phyloP scores from a whole-genome alignment of 1,140 invertebrate species.

The Caenorhabditis briggsae region DNA sequence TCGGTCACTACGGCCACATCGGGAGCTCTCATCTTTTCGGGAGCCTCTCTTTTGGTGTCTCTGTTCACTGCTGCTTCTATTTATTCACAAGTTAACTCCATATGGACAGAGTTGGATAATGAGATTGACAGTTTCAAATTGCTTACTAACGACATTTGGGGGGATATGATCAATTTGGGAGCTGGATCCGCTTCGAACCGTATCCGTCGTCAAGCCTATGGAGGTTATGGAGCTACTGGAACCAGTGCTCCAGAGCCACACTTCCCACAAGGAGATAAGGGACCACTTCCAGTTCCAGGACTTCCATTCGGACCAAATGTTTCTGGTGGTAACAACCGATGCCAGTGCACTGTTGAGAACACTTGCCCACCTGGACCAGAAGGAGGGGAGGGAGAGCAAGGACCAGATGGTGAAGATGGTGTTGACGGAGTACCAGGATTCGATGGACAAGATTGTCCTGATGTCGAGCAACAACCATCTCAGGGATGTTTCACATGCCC shows the following conservation, averaged over 20 bases:
- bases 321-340: slow-evolving; percentile 55
- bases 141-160: slow-evolving; percentile 67
- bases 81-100: slow-evolving; percentile 64
- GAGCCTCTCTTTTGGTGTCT: slow-evolving; percentile 62
- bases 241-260: slow-evolving; percentile 53
- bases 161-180: slow-evolving; percentile 69
- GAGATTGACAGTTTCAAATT: slow-evolving; percentile 67
- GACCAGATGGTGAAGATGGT: slow-evolving; percentile 67
- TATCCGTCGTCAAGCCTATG: slow-evolving; percentile 68
- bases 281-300: slow-evolving; percentile 55
- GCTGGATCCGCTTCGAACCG: slow-evolving; percentile 64
- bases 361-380: slow-evolving; percentile 69
- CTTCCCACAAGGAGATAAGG: slow-evolving; percentile 52
- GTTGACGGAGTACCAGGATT: slow-evolving; percentile 67
- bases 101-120: slow-evolving; percentile 67
- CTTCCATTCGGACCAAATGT: slow-evolving; percentile 53
- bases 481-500: slow-evolving; percentile 74
- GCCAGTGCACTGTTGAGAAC: slow-evolving; percentile 70
- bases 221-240: slow-evolving; percentile 68
- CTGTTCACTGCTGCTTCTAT: slow-evolving; percentile 64
- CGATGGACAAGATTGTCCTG: slow-evolving; percentile 69
- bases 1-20: slow-evolving; percentile 61
- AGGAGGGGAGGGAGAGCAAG: slow-evolving; percentile 69
- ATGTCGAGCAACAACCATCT: slow-evolving; percentile 62
- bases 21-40: slow-evolving; percentile 64